Base-by-base conservation (phyloP, 1,140 invertebrate species). In the Tetraneura akinire region DNA sequence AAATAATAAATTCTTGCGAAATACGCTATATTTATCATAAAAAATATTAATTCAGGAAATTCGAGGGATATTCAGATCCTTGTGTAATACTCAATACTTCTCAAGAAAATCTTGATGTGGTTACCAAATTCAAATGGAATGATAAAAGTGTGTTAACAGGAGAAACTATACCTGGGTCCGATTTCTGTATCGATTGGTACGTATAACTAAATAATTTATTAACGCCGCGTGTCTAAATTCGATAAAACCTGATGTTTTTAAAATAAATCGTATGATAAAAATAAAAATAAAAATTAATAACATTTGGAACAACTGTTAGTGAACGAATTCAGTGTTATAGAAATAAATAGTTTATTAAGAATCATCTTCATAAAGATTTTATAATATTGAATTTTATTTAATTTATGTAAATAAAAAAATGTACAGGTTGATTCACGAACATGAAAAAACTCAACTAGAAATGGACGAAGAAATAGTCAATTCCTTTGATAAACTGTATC, bases 341-440 rank as follows among this genome's bases (percentile, higher is more conserved):
- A 49, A 49, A 1, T 9, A 53, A n/a, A 53, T 18, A 10, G 51
- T 9, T 53, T 21, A n/a, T n/a, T 53, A 21, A 53, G 51, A n/a
- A 18, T n/a, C 9, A n/a, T 3, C 9, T n/a, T 53, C 9, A 11
- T 1, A 53, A 3, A 6, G 18, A 51, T 4, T 18, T 21, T 18
- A 53, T 49, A 49, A 16, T 49, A 16, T 49, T 49, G 47, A 49
- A 49, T 18, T 18, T 5, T 5, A 49, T 16, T n/a, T n/a, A n/a
- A n/a, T n/a, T n/a, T n/a, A n/a, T n/a, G n/a, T n/a, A n/a, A n/a
- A n/a, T n/a, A n/a, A n/a, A n/a, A n/a, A n/a, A n/a, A n/a, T n/a
- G n/a, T n/a, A n/a, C 18, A 73, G 70, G 70, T 45, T 73, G 26
- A 51, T 73, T 16, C 70, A 73, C 18, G 70, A 73, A 53, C 70